Conservation (phyloP, 2,888 invertebrate species). For the Lycaena phlaeas region DNA sequence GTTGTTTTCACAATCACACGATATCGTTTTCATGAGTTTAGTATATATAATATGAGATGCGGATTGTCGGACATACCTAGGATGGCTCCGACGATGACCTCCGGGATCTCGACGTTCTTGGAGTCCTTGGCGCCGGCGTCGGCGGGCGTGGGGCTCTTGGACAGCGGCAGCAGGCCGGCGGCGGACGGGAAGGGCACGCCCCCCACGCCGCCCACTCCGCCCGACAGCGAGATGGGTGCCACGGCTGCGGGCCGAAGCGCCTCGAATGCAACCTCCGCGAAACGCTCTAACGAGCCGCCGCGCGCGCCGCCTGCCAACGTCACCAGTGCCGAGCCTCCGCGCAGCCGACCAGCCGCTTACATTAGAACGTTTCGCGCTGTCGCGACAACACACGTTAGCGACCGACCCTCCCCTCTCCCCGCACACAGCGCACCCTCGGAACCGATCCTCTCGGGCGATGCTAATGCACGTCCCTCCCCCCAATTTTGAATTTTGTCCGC, state of each 20-base stretch:
- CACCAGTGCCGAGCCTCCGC: constrained; percentile 26
- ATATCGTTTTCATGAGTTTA: no score
- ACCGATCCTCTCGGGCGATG: constrained; percentile 13
- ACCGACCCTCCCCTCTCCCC: constrained; percentile 23
- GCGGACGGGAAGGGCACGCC: constrained; percentile 75
- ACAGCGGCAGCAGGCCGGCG: constrained; percentile 81
- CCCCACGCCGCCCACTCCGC: constrained; percentile 70
- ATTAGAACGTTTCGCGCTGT: constrained; percentile 64
- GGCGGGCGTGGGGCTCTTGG: constrained; percentile 86
- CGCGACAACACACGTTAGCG: constrained; percentile 35
- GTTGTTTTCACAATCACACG: no score
- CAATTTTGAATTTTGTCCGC: constrained; percentile 3
- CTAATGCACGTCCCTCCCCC: constrained; percentile 13
- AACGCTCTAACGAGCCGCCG: constrained; percentile 79
- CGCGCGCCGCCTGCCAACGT: constrained; percentile 69
- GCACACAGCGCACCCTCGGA: constrained; percentile 11
- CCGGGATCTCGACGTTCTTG: constrained; percentile 95
- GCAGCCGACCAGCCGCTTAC: constrained; percentile 28
- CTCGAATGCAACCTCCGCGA: constrained; percentile 84
- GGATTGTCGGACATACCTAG: constrained; percentile 80
- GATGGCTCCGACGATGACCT: constrained; percentile 97
- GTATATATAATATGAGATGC: no score
- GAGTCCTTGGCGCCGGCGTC: constrained; percentile 85
- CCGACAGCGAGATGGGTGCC: constrained; percentile 90
- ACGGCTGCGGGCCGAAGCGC: constrained; percentile 77